A percentile compares a stretch with the other conserved stretches of the same genome.
Evolutionary conservation across 2,888 invertebrate genomes (phyloP).

Genomic region (Sipha maydis): DNA sequence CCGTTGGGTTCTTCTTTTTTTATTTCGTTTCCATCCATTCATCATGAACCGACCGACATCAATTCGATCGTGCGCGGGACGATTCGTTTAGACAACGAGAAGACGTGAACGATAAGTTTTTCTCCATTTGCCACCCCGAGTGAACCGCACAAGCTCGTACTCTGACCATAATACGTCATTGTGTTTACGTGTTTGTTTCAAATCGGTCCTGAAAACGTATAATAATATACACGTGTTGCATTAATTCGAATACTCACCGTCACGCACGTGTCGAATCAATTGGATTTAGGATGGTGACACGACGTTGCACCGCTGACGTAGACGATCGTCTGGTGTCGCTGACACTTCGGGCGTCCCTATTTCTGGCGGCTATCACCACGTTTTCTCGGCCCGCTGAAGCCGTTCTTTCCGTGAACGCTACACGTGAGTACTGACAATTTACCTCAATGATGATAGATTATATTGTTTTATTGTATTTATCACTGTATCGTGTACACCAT

Average conservation of each 20-base stretch:
- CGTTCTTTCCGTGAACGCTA: slow-evolving; percentile 63
- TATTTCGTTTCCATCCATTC: neutral
- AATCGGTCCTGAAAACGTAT: neutral
- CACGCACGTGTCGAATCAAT: neutral
- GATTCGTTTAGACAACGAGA: neutral
- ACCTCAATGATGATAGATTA: no score
- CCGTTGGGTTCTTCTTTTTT: neutral
- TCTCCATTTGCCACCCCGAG: neutral
- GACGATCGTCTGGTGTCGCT: slow-evolving; percentile 7
- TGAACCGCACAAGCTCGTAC: no score
- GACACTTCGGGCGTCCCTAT: slow-evolving; percentile 19
- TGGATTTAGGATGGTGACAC: neutral
- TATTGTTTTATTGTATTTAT: no score
- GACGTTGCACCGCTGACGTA: neutral
- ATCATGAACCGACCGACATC: neutral
- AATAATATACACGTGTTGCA: neutral
- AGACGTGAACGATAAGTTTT: neutral
- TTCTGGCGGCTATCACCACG: neutral
- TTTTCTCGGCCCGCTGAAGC: slow-evolving; percentile 51
- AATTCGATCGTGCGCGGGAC: neutral
- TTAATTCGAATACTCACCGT: neutral
- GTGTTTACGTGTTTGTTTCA: neutral
- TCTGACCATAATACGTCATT: neutral
- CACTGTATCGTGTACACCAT: no score
- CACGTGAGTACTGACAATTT: slow-evolving; percentile 60